These are phyloP conservation scores for Himalopsyche kuldschensis DNA, from an alignment of 2,888 invertebrate species.

Conservation along the genomic window DNA sequence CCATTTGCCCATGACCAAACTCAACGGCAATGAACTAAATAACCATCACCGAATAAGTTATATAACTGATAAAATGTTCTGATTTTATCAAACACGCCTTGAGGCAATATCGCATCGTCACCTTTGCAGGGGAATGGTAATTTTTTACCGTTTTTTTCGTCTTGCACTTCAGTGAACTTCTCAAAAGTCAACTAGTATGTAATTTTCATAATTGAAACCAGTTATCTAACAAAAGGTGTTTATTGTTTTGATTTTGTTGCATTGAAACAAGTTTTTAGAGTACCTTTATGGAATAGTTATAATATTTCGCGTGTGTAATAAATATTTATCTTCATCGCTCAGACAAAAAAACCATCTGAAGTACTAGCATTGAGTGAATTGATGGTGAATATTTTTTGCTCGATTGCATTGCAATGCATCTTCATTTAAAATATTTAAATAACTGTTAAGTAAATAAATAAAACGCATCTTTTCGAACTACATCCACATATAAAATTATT, in stretches of 20 bases:
- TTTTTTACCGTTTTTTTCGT: background rate
- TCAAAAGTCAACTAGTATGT: background rate
- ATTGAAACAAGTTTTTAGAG: background rate
- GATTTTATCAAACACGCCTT: slow-evolving; percentile 15
- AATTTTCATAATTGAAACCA: background rate
- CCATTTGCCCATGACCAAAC: slow-evolving; percentile 24
- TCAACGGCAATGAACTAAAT: slow-evolving; percentile 24
- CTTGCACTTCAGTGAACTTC: background rate
- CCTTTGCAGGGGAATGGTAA: background rate
- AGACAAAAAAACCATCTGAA: no score
- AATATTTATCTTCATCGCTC: no score
- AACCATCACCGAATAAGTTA: slow-evolving; percentile 21
- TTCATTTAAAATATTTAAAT: no score
- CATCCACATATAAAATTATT: no score
- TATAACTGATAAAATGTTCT: slow-evolving; percentile 9
- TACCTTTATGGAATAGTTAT: background rate
- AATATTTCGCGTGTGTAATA: no score
- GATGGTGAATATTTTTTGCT: no score
- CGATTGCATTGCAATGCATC: no score
- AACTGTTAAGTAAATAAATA: no score
- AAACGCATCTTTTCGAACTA: no score
- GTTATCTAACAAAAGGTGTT: background rate
- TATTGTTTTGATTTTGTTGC: background rate
- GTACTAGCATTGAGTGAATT: no score
- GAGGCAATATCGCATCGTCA: slow-evolving; percentile 1